Evolutionary conservation across 1,140 invertebrate species (phyloP).

Genomic region (Vollenhovia emeryi): DNA sequence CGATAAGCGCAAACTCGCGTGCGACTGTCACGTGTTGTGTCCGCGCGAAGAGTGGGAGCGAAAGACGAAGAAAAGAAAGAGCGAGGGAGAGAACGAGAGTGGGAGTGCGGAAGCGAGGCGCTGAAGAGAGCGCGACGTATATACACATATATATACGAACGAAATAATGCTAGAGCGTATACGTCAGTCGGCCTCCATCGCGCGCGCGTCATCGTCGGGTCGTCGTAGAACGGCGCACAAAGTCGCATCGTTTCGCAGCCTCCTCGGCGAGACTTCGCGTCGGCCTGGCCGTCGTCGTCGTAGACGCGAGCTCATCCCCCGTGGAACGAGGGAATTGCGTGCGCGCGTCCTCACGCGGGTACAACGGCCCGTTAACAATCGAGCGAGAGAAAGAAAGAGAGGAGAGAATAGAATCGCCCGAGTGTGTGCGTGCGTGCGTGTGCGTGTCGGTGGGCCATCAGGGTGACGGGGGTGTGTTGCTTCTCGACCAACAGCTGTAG

Average conservation of each 20-base stretch:
- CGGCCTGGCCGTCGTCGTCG: not conserved
- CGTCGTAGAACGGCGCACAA: conserved; percentile 23
- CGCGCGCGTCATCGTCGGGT: conserved; percentile 27
- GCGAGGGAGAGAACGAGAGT: not conserved
- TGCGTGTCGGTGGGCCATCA: not conserved
- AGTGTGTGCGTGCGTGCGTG: not conserved
- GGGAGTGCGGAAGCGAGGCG: not conserved
- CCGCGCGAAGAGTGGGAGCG: not conserved
- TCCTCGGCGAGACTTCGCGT: not conserved
- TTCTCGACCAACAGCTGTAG: conserved; percentile 2
- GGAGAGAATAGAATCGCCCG: not conserved
- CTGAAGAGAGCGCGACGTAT: not conserved
- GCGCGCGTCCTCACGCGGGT: not conserved
- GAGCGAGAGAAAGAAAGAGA: not conserved
- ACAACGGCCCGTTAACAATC: no score
- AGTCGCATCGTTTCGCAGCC: not conserved
- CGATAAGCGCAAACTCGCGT: conserved; percentile 41
- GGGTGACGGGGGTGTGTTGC: not conserved
- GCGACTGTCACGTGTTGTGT: conserved; percentile 62
- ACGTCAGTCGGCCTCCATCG: conserved; percentile 38
- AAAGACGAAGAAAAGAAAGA: not conserved
- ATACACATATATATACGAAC: not conserved
- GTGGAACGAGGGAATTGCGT: not conserved
- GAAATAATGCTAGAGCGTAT: conserved; percentile 24
- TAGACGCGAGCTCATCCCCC: not conserved